phyloP scores from a whole-genome alignment of 2,888 invertebrate species.

The Cepaea hortensis region DNA sequence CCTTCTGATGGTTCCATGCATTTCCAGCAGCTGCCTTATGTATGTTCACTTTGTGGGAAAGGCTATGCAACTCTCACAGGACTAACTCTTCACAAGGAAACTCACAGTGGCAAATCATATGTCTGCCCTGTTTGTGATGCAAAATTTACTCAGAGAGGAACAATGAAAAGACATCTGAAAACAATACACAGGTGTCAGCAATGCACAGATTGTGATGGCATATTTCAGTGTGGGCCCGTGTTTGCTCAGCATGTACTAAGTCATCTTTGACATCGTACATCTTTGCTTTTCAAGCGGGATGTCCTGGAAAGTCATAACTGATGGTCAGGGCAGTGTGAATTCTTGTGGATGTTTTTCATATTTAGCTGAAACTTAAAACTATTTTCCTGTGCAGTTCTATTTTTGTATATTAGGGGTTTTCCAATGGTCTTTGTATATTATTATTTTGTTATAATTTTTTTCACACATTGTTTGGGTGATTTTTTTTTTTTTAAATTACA shows the following conservation, averaged over 20 bases:
- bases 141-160: constrained; percentile 34
- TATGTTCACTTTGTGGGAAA: constrained; percentile 44
- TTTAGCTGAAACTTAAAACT: too few relatives aligned
- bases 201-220: constrained; percentile 24
- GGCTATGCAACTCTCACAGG: constrained; percentile 35
- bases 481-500: too few relatives aligned
- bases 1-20: not conserved
- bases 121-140: constrained; percentile 37
- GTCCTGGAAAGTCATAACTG: too few relatives aligned
- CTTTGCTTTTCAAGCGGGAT: not conserved
- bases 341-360: too few relatives aligned
- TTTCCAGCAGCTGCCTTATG: not conserved
- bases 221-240: constrained; percentile 24
- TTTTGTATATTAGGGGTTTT: too few relatives aligned
- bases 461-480: too few relatives aligned
- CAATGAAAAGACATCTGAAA: constrained; percentile 32
- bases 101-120: constrained; percentile 34
- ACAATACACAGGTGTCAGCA: constrained; percentile 23
- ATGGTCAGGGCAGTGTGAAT: too few relatives aligned
- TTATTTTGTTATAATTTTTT: too few relatives aligned
- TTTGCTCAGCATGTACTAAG: constrained; percentile 25
- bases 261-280: not conserved
- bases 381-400: too few relatives aligned
- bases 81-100: constrained; percentile 20
- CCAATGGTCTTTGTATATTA: too few relatives aligned